Evolutionary conservation across 1,140 invertebrate species (phyloP), one percentile per base, ranked within the genome.

Genomic region (Lasioglossum albipes): DNA sequence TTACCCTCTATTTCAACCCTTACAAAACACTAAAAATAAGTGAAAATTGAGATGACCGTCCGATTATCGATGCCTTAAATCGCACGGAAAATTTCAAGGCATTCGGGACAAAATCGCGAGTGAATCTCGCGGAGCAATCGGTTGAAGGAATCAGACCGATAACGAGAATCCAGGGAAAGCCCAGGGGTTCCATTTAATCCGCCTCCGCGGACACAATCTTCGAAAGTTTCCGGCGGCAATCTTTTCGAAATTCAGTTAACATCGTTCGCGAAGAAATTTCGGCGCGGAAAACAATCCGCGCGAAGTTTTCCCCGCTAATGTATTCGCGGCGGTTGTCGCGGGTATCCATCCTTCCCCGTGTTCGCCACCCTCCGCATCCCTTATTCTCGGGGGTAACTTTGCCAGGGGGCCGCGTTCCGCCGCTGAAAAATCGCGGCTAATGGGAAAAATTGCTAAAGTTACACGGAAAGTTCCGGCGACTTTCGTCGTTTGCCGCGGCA

Each of bases 371-470:
- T 4, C 31, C 9, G 18, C 27, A 36, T 7, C 27, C 27, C 12
- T 10, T 20, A 9, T 57, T 36, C 22, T 10, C 12, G 41, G 22
- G 20, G n/a, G 54, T 41, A 74, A 82, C 54, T 74, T 79, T 22
- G 68, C 79, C 70, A 72, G 65, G 36, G 52, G 27, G 27, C n/a
- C 31, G 70, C 75, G 83, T 65, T 20, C 31, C 70, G 59, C 4
- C 68, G 79, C 31, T 85, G 85, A 87, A 84, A 87, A 87, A 87
- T 87, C 84, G 77, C 84, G 62, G 77, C 84, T 86, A 87, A 87
- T 84, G 82, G 85, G 76, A 87, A 85, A 88, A 85, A 83, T 85
- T 83, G 82, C 72, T 27, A 83, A 87, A 81, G 86, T 81, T 84
- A 82, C 59, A 73, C n/a, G 70, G 64, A 66, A 71, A 85, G 75